Evolutionary conservation across 2,797 vertebrate species (phyloP).

Genomic region (Sebastes hubbsi): DNA sequence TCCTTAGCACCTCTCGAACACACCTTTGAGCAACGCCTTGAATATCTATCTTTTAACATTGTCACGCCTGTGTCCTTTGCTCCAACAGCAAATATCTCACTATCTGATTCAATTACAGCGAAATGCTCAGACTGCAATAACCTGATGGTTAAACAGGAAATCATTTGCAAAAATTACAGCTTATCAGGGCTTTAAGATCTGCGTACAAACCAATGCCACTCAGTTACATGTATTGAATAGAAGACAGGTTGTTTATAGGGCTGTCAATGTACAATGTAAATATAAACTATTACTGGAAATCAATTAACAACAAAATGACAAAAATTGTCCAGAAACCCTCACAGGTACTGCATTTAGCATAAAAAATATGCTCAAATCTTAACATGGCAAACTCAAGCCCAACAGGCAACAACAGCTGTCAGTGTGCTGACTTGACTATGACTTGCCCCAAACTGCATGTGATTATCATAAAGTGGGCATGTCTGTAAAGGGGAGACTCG

Average conservation of each 20-base stretch:
- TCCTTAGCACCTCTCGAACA: not conserved
- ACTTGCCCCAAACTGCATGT: not conserved
- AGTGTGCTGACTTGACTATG: not conserved
- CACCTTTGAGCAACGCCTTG: not conserved
- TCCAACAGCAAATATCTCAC: slow-evolving; percentile 20
- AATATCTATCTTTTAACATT: slow-evolving; percentile 14
- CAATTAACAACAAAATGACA: too few relatives aligned
- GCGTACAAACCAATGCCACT: not conserved
- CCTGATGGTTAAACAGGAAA: slow-evolving; percentile 24
- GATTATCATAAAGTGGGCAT: not conserved
- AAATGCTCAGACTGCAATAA: not conserved
- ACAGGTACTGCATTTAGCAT: too few relatives aligned
- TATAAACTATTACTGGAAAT: too few relatives aligned
- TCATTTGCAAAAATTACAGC: slow-evolving; percentile 19
- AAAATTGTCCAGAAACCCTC: too few relatives aligned
- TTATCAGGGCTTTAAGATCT: slow-evolving; percentile 21
- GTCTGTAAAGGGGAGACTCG: not conserved
- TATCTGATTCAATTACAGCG: slow-evolving; percentile 37
- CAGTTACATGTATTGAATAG: not conserved
- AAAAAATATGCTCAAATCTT: not conserved
- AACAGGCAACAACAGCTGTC: not conserved
- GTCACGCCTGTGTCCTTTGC: slow-evolving; percentile 11
- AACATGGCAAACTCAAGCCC: not conserved
- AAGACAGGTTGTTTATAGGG: not conserved
- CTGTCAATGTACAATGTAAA: not conserved